Conservation (phyloP, 2,888 invertebrate species). For the Seladonia tumulorum region DNA sequence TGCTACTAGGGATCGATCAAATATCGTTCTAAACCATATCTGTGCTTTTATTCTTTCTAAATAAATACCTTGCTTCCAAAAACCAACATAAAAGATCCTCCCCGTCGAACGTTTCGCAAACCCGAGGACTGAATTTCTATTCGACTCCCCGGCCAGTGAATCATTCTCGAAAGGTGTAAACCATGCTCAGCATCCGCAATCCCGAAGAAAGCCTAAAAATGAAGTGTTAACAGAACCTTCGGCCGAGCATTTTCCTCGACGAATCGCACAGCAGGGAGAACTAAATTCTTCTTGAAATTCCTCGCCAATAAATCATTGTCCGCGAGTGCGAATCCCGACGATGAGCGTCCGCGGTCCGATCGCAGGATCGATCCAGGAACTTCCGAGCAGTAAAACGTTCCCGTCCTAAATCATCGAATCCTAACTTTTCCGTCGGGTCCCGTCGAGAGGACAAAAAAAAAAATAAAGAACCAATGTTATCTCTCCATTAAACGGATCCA, state of each 20-base stretch:
- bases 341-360: not conserved
- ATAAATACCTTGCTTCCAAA: too few relatives aligned
- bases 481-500: not conserved
- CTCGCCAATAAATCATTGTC: not conserved
- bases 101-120: not conserved
- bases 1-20: too few relatives aligned
- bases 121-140: not conserved
- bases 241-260: not conserved
- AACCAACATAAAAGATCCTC: too few relatives aligned
- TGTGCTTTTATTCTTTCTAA: too few relatives aligned
- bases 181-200: not conserved
- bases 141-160: not conserved
- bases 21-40: too few relatives aligned
- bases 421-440: not conserved
- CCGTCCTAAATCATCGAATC: not conserved
- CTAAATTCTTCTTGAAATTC: not conserved
- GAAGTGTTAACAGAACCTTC: not conserved
- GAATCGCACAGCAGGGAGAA: not conserved
- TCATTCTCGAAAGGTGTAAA: not conserved
- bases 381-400: not conserved
- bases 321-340: not conserved
- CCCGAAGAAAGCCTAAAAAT: not conserved
- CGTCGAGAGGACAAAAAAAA: not conserved
- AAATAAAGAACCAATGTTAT: not conserved
- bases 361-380: not conserved